phyloP scores from a whole-genome alignment of 2,797 vertebrate species.

The Falco rusticolus region DNA sequence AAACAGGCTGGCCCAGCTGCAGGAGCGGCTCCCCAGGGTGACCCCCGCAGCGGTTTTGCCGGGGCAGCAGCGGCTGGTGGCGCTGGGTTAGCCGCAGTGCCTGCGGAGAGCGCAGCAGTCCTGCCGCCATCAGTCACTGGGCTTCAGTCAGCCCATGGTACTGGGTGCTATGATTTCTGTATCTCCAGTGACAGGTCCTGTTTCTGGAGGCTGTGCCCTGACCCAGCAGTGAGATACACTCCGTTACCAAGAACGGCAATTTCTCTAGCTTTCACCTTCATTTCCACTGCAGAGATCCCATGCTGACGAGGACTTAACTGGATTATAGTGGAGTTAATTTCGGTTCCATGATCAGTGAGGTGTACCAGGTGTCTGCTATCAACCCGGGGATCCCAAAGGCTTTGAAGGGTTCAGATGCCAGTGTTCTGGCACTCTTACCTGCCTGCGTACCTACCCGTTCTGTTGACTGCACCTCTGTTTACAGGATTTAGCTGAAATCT shows the following conservation, averaged over 20 bases:
- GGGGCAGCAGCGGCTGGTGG: fast-evolving
- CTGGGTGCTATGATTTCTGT: not conserved
- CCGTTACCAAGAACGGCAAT: not conserved
- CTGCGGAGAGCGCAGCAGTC: not conserved
- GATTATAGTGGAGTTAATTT: not conserved
- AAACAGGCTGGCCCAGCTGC: not conserved
- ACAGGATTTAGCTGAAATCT: not conserved
- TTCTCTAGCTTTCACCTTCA: not conserved
- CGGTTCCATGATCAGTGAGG: not conserved
- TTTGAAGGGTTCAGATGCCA: not conserved
- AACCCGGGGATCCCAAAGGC: not conserved
- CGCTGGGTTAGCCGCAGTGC: not conserved
- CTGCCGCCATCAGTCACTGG: not conserved
- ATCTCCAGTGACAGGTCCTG: not conserved
- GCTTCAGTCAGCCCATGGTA: not conserved
- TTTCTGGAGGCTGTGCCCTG: not conserved
- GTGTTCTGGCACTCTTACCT: not conserved
- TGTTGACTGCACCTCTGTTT: not conserved
- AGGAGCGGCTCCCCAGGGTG: not conserved
- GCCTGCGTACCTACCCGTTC: fast-evolving
- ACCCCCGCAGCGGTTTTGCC: not conserved
- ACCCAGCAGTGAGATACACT: not conserved
- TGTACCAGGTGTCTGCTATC: not conserved
- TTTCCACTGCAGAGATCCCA: not conserved
- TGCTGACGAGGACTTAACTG: not conserved